These are phyloP conservation scores for Hydrozoanthus gracilis DNA, from an alignment of 92 coral and sea anemone species.

Conservation along the genomic window DNA sequence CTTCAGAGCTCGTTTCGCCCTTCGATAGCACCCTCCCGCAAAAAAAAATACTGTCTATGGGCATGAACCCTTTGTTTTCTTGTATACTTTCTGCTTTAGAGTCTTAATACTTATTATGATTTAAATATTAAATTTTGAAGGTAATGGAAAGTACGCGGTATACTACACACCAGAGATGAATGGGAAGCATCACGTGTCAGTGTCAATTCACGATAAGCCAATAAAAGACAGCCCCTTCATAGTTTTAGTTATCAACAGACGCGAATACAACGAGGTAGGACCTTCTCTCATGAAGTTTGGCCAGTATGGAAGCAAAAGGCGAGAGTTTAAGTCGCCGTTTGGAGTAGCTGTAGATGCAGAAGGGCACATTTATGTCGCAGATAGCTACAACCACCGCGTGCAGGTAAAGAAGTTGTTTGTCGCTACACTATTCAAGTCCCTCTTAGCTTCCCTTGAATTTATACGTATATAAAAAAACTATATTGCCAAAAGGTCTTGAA, in stretches of 20 bases:
- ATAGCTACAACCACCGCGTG: slow-evolving; percentile 96
- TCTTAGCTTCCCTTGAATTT: too few species aligned
- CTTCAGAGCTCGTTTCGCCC: too few species aligned
- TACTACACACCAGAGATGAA: slow-evolving; percentile 89
- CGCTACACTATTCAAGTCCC: too few species aligned
- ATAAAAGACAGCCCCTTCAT: slow-evolving; percentile 99
- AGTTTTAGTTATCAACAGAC: slow-evolving; percentile 93
- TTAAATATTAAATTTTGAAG: slow-evolving; percentile 47
- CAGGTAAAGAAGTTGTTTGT: slow-evolving; percentile 48
- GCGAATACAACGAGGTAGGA: slow-evolving; percentile 98
- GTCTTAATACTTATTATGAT: too few species aligned
- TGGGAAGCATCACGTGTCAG: slow-evolving; percentile 87
- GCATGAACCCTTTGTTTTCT: too few species aligned
- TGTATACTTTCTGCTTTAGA: too few species aligned
- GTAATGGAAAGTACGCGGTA: slow-evolving; percentile 94
- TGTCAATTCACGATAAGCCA: slow-evolving; percentile 93
- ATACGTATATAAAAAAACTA: too few species aligned
- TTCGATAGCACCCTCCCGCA: too few species aligned
- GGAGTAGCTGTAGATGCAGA: slow-evolving; percentile 91
- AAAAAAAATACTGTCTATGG: too few species aligned
- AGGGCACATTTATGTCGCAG: slow-evolving; percentile 93
- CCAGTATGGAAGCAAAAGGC: slow-evolving; percentile 96
- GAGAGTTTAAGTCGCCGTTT: slow-evolving; percentile 97
- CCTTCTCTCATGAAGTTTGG: slow-evolving; percentile 94
- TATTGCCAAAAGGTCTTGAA: too few species aligned